Evolutionary conservation across 2,113 vertebrate genomes (phyloP), one percentile per base, ranked within the genome.

Genomic region (Choloepus hoffmanni): DNA sequence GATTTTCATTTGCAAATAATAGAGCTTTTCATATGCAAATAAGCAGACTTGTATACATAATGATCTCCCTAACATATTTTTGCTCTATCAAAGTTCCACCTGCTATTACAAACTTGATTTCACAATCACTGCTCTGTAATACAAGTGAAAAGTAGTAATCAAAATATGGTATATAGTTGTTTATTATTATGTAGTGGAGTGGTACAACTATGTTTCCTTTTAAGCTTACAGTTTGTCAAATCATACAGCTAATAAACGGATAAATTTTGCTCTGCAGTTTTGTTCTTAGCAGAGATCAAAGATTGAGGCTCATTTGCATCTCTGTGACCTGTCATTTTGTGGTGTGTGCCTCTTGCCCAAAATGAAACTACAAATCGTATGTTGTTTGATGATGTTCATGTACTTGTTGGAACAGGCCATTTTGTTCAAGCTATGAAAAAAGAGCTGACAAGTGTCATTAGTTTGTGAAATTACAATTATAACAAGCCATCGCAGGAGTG

Each of bases 251-350:
- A 94, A 92, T 62, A 90, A 96, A 58, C 43, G 85, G 89, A 85
- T 45, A 95, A 90, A 89, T 33, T 96, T 79, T 95, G 50, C 58
- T 76, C 21, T 43, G 5, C 26, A 30, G n/a, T 84, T 93, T 93
- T 95, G 65, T 48, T 95, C 70, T 90, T 95, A 60, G 87, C 79
- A 89, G 65, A 95, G 90, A 96, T 95, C 94, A 93, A 97, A 95
- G 85, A 95, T 21, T 15, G 45, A 96, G 53, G 18, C 81, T 90
- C 60, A 40, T 55, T 95, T 92, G 60, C 76, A 92, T 67, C 86
- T 92, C 76, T 50, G 12, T 92, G 70, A 88, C 48, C 48, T 95
- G 43, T 95, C 92, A 94, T 94, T 88, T 76, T 87, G 55, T 79
- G 88, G 92, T 94, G 53, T 62, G 13, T 84, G 79, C 93, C 77